These are phyloP conservation scores for Sphaerodactylus townsendi DNA, from an alignment of 2,113 vertebrate genomes.

Conservation along the genomic window DNA sequence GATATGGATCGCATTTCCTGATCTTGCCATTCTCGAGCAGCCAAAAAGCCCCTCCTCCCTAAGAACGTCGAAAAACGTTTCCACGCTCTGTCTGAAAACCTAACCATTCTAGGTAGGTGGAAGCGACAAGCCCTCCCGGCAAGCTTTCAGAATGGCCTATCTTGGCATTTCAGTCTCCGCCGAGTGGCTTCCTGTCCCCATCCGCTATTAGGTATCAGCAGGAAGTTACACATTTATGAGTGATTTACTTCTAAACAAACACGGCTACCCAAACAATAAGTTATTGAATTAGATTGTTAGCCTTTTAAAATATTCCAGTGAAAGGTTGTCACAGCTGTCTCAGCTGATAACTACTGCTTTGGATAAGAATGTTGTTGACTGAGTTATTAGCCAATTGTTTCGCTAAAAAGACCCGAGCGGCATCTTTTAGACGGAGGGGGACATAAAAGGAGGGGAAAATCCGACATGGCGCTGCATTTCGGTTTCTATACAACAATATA, in stretches of 20 bases:
- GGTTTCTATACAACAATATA: conserved; percentile 66
- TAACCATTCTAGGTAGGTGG: conserved; percentile 35
- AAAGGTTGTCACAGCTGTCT: conserved; percentile 79
- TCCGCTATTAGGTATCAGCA: conserved; percentile 83
- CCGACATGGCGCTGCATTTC: conserved; percentile 45
- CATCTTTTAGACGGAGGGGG: conserved; percentile 44
- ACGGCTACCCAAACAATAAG: conserved; percentile 88
- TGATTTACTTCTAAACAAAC: conserved; percentile 95
- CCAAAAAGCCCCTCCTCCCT: neutral
- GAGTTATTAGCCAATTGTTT: conserved; percentile 72
- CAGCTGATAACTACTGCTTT: conserved; percentile 80
- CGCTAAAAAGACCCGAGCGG: conserved; percentile 60
- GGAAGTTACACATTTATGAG: conserved; percentile 90
- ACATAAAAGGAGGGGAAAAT: neutral
- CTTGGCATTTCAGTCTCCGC: conserved; percentile 78
- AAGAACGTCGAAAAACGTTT: conserved; percentile 22
- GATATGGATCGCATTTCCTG: conserved; percentile 37
- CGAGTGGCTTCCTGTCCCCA: conserved; percentile 80
- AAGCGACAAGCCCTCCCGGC: conserved; percentile 39
- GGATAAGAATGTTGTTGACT: conserved; percentile 74
- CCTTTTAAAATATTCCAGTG: conserved; percentile 80
- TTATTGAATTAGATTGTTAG: conserved; percentile 80
- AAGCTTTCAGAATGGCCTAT: conserved; percentile 62
- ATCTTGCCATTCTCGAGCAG: conserved; percentile 26
- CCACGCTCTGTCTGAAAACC: conserved; percentile 43